phyloP scores from a whole-genome alignment of 2,797 vertebrate genomes.

The Karalla daura region DNA sequence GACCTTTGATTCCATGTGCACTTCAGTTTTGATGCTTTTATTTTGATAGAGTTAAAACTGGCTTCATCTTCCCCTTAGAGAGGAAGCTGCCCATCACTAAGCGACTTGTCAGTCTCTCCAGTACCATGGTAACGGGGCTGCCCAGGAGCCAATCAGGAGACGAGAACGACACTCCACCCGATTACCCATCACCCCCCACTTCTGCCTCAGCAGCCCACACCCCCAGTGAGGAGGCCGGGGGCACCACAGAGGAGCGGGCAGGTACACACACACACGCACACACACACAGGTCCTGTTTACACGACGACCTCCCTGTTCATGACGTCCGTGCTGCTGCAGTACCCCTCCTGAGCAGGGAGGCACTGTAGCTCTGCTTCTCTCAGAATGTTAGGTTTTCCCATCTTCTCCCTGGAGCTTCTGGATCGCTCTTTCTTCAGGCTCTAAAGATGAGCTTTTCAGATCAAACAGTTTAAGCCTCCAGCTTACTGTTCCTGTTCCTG shows the following conservation, averaged over 20 bases:
- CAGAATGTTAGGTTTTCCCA: no score
- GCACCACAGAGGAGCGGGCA: slow-evolving; percentile 43
- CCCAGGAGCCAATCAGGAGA: slow-evolving; percentile 87
- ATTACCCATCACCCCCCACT: slow-evolving; percentile 82
- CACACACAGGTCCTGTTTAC: neutral
- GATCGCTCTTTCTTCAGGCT: no score
- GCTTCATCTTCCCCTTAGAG: slow-evolving; percentile 62
- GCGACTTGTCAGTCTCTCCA: slow-evolving; percentile 85
- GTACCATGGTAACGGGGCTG: slow-evolving; percentile 74
- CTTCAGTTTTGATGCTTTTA: no score
- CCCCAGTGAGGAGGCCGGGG: slow-evolving; percentile 75
- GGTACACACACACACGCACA: slow-evolving; percentile 35
- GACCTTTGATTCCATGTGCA: neutral
- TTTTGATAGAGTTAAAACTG: no score
- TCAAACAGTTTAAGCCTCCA: no score
- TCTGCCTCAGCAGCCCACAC: slow-evolving; percentile 54
- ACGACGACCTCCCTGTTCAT: no score
- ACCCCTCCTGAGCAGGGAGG: no score
- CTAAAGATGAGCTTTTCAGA: no score
- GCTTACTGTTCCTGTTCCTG: no score
- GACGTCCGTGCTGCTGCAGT: no score
- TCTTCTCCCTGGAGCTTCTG: no score
- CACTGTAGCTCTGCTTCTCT: no score
- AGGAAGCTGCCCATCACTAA: slow-evolving; percentile 88
- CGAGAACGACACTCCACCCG: slow-evolving; percentile 86